Evolutionary conservation across 2,888 invertebrate species (phyloP).

Genomic region (Tortrix viridana): DNA sequence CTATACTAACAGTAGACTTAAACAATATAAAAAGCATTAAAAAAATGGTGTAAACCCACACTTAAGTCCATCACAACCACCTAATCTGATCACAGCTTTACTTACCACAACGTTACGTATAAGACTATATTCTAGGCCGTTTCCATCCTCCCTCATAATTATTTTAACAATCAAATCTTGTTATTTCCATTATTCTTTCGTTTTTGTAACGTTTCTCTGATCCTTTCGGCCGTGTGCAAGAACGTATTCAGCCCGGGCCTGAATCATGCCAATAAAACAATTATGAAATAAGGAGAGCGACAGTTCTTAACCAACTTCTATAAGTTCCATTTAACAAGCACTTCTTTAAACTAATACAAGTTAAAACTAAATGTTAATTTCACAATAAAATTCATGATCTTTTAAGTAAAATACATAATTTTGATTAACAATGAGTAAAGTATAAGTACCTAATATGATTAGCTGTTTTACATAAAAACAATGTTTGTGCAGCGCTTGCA

Average conservation of each 20-base stretch:
- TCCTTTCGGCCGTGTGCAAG: background rate
- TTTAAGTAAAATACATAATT: no score
- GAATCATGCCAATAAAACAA: background rate
- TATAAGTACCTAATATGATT: no score
- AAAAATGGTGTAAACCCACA: slow-evolving; percentile 66
- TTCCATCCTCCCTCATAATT: background rate
- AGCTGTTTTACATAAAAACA: no score
- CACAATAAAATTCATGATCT: no score
- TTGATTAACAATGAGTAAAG: no score
- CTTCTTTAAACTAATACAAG: background rate
- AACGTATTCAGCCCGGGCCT: no score
- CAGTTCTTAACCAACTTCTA: background rate
- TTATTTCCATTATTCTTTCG: background rate
- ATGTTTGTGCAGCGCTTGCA: background rate
- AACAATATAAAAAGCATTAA: slow-evolving; percentile 60
- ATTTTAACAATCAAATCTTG: slow-evolving; percentile 17
- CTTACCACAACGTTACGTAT: slow-evolving; percentile 65
- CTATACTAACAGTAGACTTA: slow-evolving; percentile 53
- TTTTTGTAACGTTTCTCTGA: background rate
- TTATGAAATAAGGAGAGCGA: background rate
- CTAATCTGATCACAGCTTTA: slow-evolving; percentile 79
- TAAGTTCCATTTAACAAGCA: slow-evolving; percentile 11
- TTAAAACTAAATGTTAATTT: no score
- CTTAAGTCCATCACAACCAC: slow-evolving; percentile 75
- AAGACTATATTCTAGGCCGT: slow-evolving; percentile 46